Evolutionary conservation across 2,113 vertebrate species (phyloP).

Genomic region (Sebastes schlegelii): DNA sequence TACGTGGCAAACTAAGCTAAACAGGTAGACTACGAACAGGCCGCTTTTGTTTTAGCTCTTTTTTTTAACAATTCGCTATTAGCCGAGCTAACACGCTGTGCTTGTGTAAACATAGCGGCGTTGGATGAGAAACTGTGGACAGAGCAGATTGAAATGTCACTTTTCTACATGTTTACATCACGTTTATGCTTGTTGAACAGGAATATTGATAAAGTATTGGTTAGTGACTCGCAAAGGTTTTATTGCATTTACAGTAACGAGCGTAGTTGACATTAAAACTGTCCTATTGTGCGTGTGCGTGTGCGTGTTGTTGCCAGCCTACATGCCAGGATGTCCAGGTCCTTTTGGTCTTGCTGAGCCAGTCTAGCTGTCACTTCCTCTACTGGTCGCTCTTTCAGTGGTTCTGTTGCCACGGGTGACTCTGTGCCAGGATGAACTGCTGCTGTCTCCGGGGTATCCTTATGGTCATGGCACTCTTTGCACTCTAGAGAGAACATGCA

Average conservation of each 20-base stretch:
- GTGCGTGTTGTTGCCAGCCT: neutral
- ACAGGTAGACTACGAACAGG: neutral
- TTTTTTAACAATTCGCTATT: neutral
- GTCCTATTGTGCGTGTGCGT: neutral
- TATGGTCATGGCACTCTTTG: slow-evolving; percentile 74
- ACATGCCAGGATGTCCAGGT: slow-evolving; percentile 87
- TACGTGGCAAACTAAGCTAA: neutral
- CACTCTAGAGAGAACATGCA: slow-evolving; percentile 63
- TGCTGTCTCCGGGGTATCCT: slow-evolving; percentile 8
- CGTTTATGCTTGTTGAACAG: too few species aligned
- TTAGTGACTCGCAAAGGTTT: too few species aligned
- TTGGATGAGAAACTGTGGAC: too few species aligned
- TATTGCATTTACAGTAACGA: too few species aligned
- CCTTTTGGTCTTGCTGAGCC: slow-evolving; percentile 89
- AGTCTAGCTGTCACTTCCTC: slow-evolving; percentile 93
- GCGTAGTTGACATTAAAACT: too few species aligned
- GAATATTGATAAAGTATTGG: too few species aligned
- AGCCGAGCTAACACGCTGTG: neutral
- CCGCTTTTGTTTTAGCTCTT: neutral
- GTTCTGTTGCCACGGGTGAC: neutral
- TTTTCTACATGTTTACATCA: too few species aligned
- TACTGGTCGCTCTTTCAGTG: slow-evolving; percentile 83
- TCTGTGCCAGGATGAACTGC: neutral
- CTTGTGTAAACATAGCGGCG: neutral
- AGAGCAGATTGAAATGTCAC: too few species aligned